Evolutionary conservation across 2,888 invertebrate genomes (phyloP).

Genomic region (Melikaiella ostensackeni): DNA sequence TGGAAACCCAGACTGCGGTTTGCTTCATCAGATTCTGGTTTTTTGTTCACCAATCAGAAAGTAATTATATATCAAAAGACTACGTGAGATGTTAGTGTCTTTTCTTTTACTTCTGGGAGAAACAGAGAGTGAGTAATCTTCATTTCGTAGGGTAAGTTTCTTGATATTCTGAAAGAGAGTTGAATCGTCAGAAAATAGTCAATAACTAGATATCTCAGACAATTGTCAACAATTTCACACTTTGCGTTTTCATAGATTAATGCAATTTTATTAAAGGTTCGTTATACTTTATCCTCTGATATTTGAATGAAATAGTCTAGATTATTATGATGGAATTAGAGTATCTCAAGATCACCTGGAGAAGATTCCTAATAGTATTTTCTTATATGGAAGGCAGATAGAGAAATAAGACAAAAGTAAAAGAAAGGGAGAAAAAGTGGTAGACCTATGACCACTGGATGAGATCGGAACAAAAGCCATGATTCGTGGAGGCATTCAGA

Average conservation of each 20-base stretch:
- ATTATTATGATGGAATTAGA: not conserved
- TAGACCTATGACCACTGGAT: constrained; percentile 44
- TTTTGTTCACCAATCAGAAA: not conserved
- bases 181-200: too few relatives aligned
- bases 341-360: not conserved
- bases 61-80: not conserved
- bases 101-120: too few relatives aligned
- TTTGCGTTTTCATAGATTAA: not conserved
- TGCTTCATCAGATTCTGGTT: not conserved
- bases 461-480: constrained; percentile 65
- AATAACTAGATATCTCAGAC: too few relatives aligned
- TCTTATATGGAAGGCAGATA: not conserved
- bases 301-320: not conserved
- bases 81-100: too few relatives aligned
- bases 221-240: too few relatives aligned
- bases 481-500: constrained; percentile 49
- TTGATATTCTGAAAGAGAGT: not conserved
- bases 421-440: constrained; percentile 58
- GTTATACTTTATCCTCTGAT: not conserved
- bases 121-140: not conserved
- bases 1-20: not conserved
- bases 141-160: too few relatives aligned
- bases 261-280: too few relatives aligned
- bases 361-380: not conserved
- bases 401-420: constrained; percentile 39